These are phyloP conservation scores for Spodoptera picta DNA, from an alignment of 2,888 invertebrate species.

Conservation along the genomic window DNA sequence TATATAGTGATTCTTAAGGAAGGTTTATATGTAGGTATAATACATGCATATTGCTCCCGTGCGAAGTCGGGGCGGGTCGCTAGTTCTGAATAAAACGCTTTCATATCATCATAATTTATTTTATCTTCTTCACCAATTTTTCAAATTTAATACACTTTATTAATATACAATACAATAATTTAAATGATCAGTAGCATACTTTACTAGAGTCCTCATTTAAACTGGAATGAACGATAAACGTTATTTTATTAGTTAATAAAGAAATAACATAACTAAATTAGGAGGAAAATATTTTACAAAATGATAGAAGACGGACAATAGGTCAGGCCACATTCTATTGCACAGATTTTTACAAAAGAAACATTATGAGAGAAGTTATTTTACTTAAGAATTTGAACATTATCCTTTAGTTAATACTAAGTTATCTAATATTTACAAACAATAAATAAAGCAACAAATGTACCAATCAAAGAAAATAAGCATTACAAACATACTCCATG, in stretches of 20 bases:
- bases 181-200: constrained; percentile 87
- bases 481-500: constrained; percentile 69
- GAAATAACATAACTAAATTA: constrained; percentile 86
- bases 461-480: constrained; percentile 71
- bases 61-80: too few relatives aligned
- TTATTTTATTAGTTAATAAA: constrained; percentile 85
- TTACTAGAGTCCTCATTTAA: constrained; percentile 86
- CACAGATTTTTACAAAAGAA: constrained; percentile 73
- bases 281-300: constrained; percentile 78
- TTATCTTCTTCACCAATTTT: constrained; percentile 87
- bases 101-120: constrained; percentile 86
- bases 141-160: constrained; percentile 87
- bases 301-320: constrained; percentile 66
- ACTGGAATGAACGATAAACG: constrained; percentile 88
- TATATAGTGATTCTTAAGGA: too few relatives aligned
- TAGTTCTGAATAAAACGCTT: constrained; percentile 64
- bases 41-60: too few relatives aligned
- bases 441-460: constrained; percentile 86
- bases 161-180: constrained; percentile 88
- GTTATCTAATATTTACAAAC: constrained; percentile 84
- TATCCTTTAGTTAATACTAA: constrained; percentile 70
- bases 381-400: constrained; percentile 73
- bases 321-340: constrained; percentile 84
- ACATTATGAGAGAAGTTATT: constrained; percentile 59
- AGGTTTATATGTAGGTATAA: too few relatives aligned